Evolutionary conservation across 2,888 invertebrate species (phyloP).

Genomic region (Drosophila longiperda): DNA sequence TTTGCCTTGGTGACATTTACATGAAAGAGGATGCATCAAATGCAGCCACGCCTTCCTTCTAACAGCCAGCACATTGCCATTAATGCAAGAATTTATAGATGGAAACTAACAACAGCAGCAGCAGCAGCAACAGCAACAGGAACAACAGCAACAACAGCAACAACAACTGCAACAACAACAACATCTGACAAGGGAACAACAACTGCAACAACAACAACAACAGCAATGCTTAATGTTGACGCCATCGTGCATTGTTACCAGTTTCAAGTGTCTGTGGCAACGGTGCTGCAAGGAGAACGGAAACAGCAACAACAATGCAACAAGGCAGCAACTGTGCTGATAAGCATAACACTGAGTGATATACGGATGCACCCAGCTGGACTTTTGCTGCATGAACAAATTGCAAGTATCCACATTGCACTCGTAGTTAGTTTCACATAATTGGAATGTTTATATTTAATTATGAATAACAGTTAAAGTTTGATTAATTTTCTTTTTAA

Average conservation of each 20-base stretch:
- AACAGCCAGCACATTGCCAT: slow-evolving; percentile 60
- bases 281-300: slow-evolving; percentile 38
- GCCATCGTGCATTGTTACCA: slow-evolving; percentile 74
- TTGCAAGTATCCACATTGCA: background rate
- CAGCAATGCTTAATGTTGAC: slow-evolving; percentile 69
- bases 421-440: background rate
- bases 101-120: slow-evolving; percentile 68
- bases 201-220: slow-evolving; percentile 37
- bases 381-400: slow-evolving; percentile 15
- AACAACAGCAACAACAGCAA: slow-evolving; percentile 23
- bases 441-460: background rate
- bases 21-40: slow-evolving; percentile 69
- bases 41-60: slow-evolving; percentile 51
- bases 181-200: slow-evolving; percentile 35
- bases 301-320: slow-evolving; percentile 53
- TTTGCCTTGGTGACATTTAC: slow-evolving; percentile 70
- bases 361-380: slow-evolving; percentile 53
- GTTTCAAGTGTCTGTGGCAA: slow-evolving; percentile 68
- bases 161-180: slow-evolving; percentile 28
- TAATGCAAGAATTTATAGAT: slow-evolving; percentile 77
- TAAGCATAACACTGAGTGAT: slow-evolving; percentile 79
- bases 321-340: slow-evolving; percentile 71
- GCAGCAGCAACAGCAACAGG: slow-evolving; percentile 10
- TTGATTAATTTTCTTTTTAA: background rate
- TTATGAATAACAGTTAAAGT: background rate